Evolutionary conservation across 1,140 invertebrate species (phyloP).

Genomic region (Harpegnathos saltator): DNA sequence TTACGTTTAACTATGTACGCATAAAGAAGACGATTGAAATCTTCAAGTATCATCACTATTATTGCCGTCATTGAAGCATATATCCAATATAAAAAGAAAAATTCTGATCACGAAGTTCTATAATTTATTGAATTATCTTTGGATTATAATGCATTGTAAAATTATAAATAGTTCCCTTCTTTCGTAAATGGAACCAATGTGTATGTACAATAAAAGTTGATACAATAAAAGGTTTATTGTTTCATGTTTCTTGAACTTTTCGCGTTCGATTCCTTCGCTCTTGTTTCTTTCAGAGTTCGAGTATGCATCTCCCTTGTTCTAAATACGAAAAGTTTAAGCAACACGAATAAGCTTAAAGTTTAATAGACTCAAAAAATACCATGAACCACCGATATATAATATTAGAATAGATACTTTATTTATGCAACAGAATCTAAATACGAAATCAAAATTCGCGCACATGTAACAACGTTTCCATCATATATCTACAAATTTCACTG

Average conservation of each 20-base stretch:
- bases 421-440: slow-evolving; percentile 51
- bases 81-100: slow-evolving; percentile 32
- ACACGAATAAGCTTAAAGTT: no score
- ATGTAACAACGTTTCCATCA: slow-evolving; percentile 36
- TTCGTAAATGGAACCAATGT: slow-evolving; percentile 3
- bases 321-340: no score
- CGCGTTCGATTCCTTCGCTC: no score
- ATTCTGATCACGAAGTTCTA: slow-evolving; percentile 31
- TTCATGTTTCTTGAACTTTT: no score
- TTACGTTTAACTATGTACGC: neutral
- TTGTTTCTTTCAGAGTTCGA: no score
- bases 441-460: slow-evolving; percentile 37
- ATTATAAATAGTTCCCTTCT: slow-evolving; percentile 40
- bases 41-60: neutral
- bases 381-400: slow-evolving; percentile 14
- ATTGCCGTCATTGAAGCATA: slow-evolving; percentile 45
- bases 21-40: neutral
- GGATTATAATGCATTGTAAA: slow-evolving; percentile 50
- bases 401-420: slow-evolving; percentile 57
- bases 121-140: slow-evolving; percentile 63
- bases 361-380: slow-evolving; percentile 6
- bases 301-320: no score
- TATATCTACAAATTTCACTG: slow-evolving; percentile 39
- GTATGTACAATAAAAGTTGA: slow-evolving; percentile 38
- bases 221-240: no score